These are phyloP conservation scores for Sula dactylatra DNA, from an alignment of 2,113 vertebrate genomes.

Conservation along the genomic window DNA sequence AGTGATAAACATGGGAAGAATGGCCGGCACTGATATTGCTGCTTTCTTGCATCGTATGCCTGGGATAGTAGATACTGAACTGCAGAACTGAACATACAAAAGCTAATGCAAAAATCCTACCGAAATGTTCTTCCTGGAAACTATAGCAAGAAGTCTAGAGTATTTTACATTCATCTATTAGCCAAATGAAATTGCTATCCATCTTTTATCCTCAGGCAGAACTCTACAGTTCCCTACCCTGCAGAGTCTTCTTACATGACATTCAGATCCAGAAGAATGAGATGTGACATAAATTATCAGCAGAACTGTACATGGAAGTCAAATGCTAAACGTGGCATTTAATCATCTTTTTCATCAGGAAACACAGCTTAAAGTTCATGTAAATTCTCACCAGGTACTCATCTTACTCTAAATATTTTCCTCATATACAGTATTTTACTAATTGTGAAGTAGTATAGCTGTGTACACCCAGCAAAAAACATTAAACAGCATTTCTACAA, in stretches of 20 bases:
- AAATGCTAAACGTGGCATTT: background rate
- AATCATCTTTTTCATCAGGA: background rate
- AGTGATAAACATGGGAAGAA: background rate
- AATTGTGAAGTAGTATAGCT: background rate
- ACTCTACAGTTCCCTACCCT: background rate
- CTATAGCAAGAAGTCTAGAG: background rate
- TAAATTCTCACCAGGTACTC: background rate
- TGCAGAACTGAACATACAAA: background rate
- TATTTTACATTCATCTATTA: background rate
- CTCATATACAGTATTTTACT: background rate
- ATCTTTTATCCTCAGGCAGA: background rate
- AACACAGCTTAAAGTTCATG: background rate
- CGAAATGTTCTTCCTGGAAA: background rate
- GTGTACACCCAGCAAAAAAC: background rate
- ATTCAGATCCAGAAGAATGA: background rate
- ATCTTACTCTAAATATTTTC: background rate
- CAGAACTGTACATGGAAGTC: background rate
- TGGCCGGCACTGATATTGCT: background rate
- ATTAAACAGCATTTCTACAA: background rate
- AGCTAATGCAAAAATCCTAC: background rate
- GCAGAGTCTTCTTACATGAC: background rate
- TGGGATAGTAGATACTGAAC: background rate
- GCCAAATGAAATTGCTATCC: background rate
- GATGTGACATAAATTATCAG: background rate
- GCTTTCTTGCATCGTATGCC: rapidly evolving